phyloP scores from a whole-genome alignment of 2,888 invertebrate genomes.

The Peribatodes rhomboidaria region DNA sequence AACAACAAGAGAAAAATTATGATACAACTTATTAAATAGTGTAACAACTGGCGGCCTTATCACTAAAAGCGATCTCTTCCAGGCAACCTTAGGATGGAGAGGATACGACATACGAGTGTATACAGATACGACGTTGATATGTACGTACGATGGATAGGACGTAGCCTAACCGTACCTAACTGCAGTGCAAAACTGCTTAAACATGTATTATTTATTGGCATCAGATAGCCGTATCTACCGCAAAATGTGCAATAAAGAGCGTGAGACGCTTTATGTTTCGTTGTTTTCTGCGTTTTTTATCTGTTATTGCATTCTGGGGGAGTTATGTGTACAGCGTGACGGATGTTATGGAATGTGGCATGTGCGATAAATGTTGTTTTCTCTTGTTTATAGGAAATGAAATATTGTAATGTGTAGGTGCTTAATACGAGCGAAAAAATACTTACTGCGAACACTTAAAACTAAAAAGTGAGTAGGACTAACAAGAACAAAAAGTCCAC shows the following conservation, averaged over 20 bases:
- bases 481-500: too few relatives aligned
- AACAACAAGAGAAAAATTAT: too few relatives aligned
- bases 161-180: too few relatives aligned
- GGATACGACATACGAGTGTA: too few relatives aligned
- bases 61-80: too few relatives aligned
- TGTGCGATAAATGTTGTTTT: constrained; percentile 60
- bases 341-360: constrained; percentile 65
- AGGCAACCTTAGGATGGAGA: too few relatives aligned
- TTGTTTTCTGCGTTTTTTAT: constrained; percentile 73
- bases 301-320: constrained; percentile 74
- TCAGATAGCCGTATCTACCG: constrained; percentile 71
- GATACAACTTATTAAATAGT: too few relatives aligned
- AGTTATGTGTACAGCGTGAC: constrained; percentile 55
- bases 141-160: too few relatives aligned
- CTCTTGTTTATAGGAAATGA: constrained; percentile 50
- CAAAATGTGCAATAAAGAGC: constrained; percentile 70
- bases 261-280: constrained; percentile 68
- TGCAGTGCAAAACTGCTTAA: constrained; percentile 25
- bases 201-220: constrained; percentile 67
- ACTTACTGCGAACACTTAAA: too few relatives aligned
- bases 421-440: neutral
- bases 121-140: too few relatives aligned
- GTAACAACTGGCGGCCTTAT: too few relatives aligned
- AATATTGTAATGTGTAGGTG: neutral
- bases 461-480: too few relatives aligned